Evolutionary conservation across 2,888 invertebrate species (phyloP).

Genomic region (Chloromyia formosa): DNA sequence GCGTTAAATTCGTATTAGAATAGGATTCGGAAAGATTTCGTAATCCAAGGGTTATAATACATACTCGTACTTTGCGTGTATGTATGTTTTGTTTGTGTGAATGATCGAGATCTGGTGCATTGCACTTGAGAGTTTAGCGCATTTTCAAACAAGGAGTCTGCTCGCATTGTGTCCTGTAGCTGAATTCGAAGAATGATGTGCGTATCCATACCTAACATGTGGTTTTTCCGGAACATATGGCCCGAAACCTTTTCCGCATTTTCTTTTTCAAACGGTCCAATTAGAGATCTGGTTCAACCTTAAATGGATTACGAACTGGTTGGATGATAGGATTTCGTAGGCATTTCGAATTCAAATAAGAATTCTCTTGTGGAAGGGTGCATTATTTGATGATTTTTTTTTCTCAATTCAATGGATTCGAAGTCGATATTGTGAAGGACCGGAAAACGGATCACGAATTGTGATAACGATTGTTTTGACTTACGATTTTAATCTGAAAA

Average conservation of each 20-base stretch:
- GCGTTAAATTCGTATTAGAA: conserved; percentile 48
- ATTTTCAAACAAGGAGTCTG: conserved; percentile 9
- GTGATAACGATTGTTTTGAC: conserved; percentile 10
- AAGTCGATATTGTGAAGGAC: background rate
- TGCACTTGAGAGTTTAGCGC: conserved; percentile 32
- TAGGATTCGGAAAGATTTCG: conserved; percentile 39
- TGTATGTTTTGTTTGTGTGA: background rate
- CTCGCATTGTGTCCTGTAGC: background rate
- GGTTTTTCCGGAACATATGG: conserved; percentile 64
- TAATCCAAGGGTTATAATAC: conserved; percentile 20
- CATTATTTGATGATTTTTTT: background rate
- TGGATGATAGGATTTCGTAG: conserved; percentile 11
- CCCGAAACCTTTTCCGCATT: conserved; percentile 48
- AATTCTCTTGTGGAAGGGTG: background rate
- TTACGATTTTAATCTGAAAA: conserved; percentile 5
- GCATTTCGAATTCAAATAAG: conserved; percentile 10
- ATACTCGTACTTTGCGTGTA: conserved; percentile 1
- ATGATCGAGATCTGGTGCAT: background rate
- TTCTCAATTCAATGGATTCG: background rate
- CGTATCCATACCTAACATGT: conserved; percentile 64
- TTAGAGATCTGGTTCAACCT: conserved; percentile 34
- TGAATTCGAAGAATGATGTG: conserved; percentile 54
- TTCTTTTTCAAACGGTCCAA: conserved; percentile 28
- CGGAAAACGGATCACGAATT: background rate
- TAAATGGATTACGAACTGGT: conserved; percentile 40